These are phyloP conservation scores for Hesperia comma DNA, from an alignment of 2,888 invertebrate species.

Conservation along the genomic window DNA sequence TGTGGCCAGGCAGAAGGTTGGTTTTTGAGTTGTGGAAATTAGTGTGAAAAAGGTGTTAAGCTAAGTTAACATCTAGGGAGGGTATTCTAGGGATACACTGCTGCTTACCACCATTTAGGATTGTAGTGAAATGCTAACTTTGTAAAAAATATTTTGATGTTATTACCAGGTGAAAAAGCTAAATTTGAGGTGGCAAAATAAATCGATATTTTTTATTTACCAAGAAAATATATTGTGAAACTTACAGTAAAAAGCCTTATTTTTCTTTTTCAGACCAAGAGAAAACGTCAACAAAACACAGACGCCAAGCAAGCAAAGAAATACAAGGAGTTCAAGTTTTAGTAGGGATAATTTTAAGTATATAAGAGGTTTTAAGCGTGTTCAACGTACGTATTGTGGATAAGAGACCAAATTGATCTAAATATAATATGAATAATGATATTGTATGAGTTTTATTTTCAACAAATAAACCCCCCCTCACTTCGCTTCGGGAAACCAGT, in stretches of 20 bases:
- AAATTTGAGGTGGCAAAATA: no score
- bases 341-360: constrained; percentile 46
- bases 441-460: constrained; percentile 6
- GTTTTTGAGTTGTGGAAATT: no score
- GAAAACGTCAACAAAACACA: constrained; percentile 95
- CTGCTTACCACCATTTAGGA: no score
- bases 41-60: no score
- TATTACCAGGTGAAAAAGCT: no score
- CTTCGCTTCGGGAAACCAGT: no score
- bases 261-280: constrained; percentile 89
- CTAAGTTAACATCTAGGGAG: no score
- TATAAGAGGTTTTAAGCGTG: constrained; percentile 25
- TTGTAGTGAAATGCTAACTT: no score
- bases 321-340: constrained; percentile 99
- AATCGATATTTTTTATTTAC: no score
- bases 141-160: no score
- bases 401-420: constrained; percentile 1
- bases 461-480: not conserved
- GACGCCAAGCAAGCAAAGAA: constrained; percentile 97
- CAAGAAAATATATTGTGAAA: no score
- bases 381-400: not conserved
- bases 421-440: constrained; percentile 9
- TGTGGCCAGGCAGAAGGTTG: constrained; percentile 95
- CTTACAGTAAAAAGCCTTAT: constrained; percentile 15
- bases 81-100: no score